These are phyloP conservation scores for Coreius guichenoti DNA, from an alignment of 2,797 vertebrate species.

Conservation along the genomic window DNA sequence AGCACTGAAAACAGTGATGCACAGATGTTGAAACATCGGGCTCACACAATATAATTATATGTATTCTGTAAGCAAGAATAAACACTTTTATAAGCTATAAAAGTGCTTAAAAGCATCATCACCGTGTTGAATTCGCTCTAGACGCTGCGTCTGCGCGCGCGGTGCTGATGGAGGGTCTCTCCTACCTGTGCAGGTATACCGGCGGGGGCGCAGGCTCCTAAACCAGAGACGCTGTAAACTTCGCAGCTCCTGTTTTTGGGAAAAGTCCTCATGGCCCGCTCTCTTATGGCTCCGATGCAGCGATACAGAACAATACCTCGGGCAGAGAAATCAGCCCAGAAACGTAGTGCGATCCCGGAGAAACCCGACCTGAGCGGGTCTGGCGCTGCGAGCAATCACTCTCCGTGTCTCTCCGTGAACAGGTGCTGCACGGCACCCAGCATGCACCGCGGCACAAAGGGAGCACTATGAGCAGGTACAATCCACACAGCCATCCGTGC, in stretches of 20 bases:
- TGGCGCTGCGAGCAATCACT: slow-evolving; percentile 74
- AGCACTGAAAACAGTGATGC: neutral
- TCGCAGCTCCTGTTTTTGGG: slow-evolving; percentile 79
- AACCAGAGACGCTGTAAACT: slow-evolving; percentile 80
- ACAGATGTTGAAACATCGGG: neutral
- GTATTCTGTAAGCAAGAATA: neutral
- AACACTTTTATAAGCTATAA: neutral
- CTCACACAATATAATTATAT: neutral
- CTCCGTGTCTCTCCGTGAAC: slow-evolving; percentile 73
- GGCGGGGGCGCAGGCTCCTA: slow-evolving; percentile 62
- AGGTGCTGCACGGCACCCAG: slow-evolving; percentile 81
- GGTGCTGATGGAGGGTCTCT: slow-evolving; percentile 30
- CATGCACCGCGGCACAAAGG: slow-evolving; percentile 83
- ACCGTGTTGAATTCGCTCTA: neutral
- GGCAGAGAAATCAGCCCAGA: slow-evolving; percentile 73
- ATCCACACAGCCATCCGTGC: slow-evolving; percentile 74
- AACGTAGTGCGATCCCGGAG: slow-evolving; percentile 66
- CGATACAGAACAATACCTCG: slow-evolving; percentile 72
- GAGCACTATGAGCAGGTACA: slow-evolving; percentile 76
- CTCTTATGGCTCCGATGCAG: slow-evolving; percentile 73
- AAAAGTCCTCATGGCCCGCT: slow-evolving; percentile 82
- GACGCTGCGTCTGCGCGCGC: neutral
- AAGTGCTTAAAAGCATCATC: neutral
- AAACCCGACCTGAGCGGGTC: slow-evolving; percentile 77
- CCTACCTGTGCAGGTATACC: slow-evolving; percentile 76